A percentile compares a stretch with the other conserved stretches of the same genome.
phyloP scores from a whole-genome alignment of 2,797 vertebrate species.

The Euthynnus affinis region DNA sequence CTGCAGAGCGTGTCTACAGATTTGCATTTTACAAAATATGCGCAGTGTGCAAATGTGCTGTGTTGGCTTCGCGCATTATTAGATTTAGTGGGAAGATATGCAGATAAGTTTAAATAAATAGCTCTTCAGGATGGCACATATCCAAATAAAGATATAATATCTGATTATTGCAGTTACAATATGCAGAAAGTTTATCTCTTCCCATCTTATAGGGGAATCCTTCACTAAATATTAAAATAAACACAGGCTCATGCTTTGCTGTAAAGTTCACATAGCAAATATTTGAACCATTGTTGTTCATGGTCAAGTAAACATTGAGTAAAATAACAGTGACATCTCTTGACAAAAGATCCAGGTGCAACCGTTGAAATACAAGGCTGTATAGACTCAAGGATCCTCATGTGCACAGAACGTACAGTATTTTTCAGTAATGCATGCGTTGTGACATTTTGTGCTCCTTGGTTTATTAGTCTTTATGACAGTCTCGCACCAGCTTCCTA shows the following conservation, averaged over 20 bases:
- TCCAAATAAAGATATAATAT: slow-evolving; percentile 25
- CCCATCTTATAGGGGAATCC: slow-evolving; percentile 15
- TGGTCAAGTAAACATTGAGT: not conserved
- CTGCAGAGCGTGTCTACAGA: slow-evolving; percentile 35
- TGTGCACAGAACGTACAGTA: not conserved
- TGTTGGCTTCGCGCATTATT: slow-evolving; percentile 21
- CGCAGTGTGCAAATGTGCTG: slow-evolving; percentile 24
- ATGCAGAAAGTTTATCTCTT: not conserved
- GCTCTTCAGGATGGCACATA: not conserved
- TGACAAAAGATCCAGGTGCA: slow-evolving; percentile 12
- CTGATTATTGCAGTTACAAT: not conserved
- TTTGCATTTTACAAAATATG: slow-evolving; percentile 29
- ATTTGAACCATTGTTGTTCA: not conserved
- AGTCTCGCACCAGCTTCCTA: not conserved
- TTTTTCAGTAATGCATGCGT: slow-evolving; percentile 30
- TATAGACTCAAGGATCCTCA: not conserved
- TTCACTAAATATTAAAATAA: not conserved
- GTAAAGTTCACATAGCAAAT: not conserved
- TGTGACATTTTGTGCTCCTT: slow-evolving; percentile 34
- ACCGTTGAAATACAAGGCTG: slow-evolving; percentile 27
- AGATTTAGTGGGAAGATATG: slow-evolving; percentile 23
- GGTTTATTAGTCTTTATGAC: slow-evolving; percentile 49
- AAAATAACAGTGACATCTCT: not conserved
- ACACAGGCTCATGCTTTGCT: not conserved
- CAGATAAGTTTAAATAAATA: slow-evolving; percentile 35